Conservation (phyloP, 2,797 vertebrate genomes). For the Emydoidea blandingii region DNA sequence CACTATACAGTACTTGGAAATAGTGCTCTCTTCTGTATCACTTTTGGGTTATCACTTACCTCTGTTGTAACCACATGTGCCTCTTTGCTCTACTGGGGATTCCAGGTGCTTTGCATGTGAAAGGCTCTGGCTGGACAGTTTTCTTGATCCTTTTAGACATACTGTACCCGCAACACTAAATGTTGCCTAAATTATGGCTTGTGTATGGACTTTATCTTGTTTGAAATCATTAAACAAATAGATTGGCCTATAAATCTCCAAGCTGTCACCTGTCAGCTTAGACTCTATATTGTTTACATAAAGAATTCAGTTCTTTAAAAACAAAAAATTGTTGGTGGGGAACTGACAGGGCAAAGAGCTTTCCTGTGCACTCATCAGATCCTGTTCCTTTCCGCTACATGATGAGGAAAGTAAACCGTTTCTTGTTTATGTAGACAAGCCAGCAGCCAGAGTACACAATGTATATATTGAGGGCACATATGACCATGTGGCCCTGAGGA, state of each 20-base stretch:
- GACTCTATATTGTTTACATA: not conserved
- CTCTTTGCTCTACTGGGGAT: not conserved
- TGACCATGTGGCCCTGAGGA: not conserved
- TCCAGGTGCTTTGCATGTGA: not conserved
- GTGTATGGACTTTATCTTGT: not conserved
- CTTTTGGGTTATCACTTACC: not conserved
- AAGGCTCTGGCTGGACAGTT: no score
- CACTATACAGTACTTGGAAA: not conserved
- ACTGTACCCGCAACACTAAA: not conserved
- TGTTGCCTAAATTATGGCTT: not conserved
- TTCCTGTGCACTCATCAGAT: conserved; percentile 77
- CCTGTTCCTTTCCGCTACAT: conserved; percentile 25
- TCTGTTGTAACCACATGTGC: not conserved
- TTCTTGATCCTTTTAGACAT: not conserved
- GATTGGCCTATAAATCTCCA: not conserved
- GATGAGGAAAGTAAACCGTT: conserved; percentile 38
- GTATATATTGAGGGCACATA: not conserved
- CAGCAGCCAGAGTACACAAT: conserved; percentile 7
- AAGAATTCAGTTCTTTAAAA: not conserved
- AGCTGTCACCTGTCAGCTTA: conserved; percentile 2
- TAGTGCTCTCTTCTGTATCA: not conserved
- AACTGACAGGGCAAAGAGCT: conserved; percentile 61
- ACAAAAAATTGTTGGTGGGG: conserved; percentile 28
- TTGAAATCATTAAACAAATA: not conserved
- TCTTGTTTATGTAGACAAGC: conserved; percentile 49